Evolutionary conservation across 2,113 vertebrate species (phyloP).

Genomic region (Carassius gibelio): DNA sequence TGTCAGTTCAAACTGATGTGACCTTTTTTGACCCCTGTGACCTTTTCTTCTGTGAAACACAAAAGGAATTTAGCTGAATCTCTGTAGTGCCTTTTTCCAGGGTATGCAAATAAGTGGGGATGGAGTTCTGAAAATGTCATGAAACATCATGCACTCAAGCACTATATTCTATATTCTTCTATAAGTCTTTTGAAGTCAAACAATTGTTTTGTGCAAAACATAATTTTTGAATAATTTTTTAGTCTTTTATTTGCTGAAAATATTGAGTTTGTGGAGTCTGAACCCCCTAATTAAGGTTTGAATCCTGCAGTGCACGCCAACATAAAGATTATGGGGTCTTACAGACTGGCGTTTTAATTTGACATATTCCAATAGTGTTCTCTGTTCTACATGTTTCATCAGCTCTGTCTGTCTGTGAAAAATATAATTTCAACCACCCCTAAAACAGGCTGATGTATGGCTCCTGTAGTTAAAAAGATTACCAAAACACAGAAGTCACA

Average conservation of each 20-base stretch:
- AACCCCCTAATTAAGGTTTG: not conserved
- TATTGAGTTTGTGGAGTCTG: not conserved
- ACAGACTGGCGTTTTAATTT: not conserved
- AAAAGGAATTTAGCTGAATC: not conserved
- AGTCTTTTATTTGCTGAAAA: not conserved
- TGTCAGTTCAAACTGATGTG: not conserved
- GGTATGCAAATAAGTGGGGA: not conserved
- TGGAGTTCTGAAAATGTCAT: not conserved
- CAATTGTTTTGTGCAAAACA: not conserved
- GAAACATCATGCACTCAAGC: not conserved
- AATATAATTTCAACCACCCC: not conserved
- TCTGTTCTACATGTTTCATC: not conserved
- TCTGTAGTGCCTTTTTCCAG: not conserved
- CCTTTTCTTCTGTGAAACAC: not conserved
- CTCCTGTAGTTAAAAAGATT: not conserved
- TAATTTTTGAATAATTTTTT: not conserved
- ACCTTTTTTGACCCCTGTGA: not conserved
- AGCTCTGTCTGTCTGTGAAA: not conserved
- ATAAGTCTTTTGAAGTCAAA: conserved; percentile 2
- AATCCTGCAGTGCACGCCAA: not conserved
- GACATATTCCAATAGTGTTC: not conserved
- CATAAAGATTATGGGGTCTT: not conserved
- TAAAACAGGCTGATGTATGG: not conserved
- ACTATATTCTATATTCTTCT: not conserved
- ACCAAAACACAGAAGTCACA: not conserved